Base-by-base conservation (phyloP, 2,888 invertebrate genomes). In the Tyria jacobaeae region DNA sequence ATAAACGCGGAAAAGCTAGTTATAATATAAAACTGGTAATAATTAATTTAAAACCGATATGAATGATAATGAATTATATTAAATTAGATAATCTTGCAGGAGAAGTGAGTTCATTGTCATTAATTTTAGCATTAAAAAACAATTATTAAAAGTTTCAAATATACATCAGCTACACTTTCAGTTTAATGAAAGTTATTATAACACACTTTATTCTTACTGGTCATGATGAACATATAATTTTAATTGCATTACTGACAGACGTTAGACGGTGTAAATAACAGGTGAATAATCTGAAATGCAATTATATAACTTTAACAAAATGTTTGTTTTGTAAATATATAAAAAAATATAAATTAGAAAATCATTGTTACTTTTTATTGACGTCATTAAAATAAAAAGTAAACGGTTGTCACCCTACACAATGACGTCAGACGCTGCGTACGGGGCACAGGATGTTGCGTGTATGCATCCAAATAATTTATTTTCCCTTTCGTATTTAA, bases 391-490 rank as follows among this genome's bases (percentile, higher is more conserved):
- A 24, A 24, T 34, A 41, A 9, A 12, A 1, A 49, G n/a, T 39
- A 37, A 49, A 44, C 37, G 1, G 50, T 70, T 57, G 80, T 78
- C 72, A 71, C 72, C 75, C 79, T 76, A 77, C 66, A 57, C 47
- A 47, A 52, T 69, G 74, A 75, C 71, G 75, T 73, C 76, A 75
- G 5, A 58, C 51, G 50, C 24, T 14, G 58, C 68, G 65, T 70
- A 72, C 85, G 85, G 88, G 86, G 66, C 68, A 72, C 85, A 85
- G 89, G 86, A 89, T 84, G 76, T 89, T 88, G 86, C 87, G 87
- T 83, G 77, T 67, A 76, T 79, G 74, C 81, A 79, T 80, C 76
- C 61, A 73, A 73, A 76, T 72, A 64, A 70, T 79, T 76, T 79
- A 76, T 78, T 75, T 69, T 74, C 70, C 70, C 71, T 80, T 77